Percentiles rank a stretch among this genome's conserved stretches.
Evolutionary conservation across 2,888 invertebrate genomes (phyloP).

Genomic region (Campoletis raptor): DNA sequence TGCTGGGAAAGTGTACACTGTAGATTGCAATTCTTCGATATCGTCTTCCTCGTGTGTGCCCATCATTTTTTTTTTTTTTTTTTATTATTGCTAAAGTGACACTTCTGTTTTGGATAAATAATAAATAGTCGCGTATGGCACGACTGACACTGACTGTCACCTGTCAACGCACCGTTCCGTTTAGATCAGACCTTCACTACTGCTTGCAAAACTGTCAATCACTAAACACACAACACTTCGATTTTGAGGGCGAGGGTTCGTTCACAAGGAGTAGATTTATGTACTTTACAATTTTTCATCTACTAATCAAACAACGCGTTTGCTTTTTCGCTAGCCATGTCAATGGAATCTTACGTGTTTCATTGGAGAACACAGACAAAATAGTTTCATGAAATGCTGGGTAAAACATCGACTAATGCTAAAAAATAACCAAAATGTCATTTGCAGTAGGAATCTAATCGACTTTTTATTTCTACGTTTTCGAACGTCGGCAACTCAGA

Average conservation of each 20-base stretch:
- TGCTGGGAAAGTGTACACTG: conserved; percentile 89
- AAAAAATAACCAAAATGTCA: neutral
- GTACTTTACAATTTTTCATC: neutral
- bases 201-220: neutral
- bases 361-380: neutral
- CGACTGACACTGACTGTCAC: conserved; percentile 1
- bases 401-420: neutral
- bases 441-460: too few relatives aligned
- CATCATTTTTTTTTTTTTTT: conserved; percentile 71
- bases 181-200: neutral
- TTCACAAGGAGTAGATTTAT: neutral
- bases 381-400: neutral
- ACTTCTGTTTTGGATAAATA: neutral
- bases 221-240: neutral
- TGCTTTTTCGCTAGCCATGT: neutral
- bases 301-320: neutral
- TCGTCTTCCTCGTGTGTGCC: conserved; percentile 82
- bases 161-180: neutral
- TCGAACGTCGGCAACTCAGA: too few relatives aligned
- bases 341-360: conserved; percentile 1
- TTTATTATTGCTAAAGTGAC: neutral
- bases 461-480: too few relatives aligned
- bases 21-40: conserved; percentile 85
- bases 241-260: neutral
- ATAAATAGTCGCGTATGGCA: conserved; percentile 6